Base-by-base conservation (phyloP, 2,113 vertebrate genomes). In the Cavia porcellus region DNA sequence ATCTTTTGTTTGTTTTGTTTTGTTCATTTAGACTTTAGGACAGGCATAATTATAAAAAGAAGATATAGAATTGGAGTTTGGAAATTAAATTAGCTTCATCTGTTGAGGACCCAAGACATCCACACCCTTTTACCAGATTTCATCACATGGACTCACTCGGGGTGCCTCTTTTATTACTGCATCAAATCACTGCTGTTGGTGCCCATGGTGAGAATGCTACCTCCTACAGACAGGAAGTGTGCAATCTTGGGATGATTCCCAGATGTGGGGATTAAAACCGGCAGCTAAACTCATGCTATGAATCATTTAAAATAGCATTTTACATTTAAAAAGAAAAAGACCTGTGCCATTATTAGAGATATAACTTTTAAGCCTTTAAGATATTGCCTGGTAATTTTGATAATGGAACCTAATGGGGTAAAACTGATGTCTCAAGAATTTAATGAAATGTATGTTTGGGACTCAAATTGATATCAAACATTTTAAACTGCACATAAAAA, bases 351-450 rank as follows among this genome's bases (percentile, higher is more conserved):
- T 97, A 95, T 95, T 97, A 97, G 74, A 75, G 74, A 77, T 88
- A 89, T 35, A 97, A 98, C 87, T 98, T 98, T 93, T 94, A 97
- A 98, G 95, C 81, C 87, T 97, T 97, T 96, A 97, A 97, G 74
- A 72, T 93, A 98, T 84, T 72, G 47, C 94, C 66, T 70, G 64
- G 66, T 95, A 98, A 97, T 98, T 98, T 98, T 98, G 95, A 97
- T 98, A 98, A 98, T 96, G 90, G 95, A 97, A 98, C 97, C 98
- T 98, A 98, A 98, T 97, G 97, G 70, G 22, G 85, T 97, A 92
- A 98, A 98, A 98, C 47, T 42, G 90, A 98, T 97, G 72, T 82
- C 89, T 98, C 95, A 62, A 81, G 94, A 86, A 83, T 98, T 98
- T 98, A 98, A 98, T 98, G 97, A 97, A 98, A 98, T 97, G 89